A percentile compares a stretch with the other conserved stretches of the same genome.
phyloP scores from a whole-genome alignment of 2,888 invertebrate species.

The Thumatha senex region DNA sequence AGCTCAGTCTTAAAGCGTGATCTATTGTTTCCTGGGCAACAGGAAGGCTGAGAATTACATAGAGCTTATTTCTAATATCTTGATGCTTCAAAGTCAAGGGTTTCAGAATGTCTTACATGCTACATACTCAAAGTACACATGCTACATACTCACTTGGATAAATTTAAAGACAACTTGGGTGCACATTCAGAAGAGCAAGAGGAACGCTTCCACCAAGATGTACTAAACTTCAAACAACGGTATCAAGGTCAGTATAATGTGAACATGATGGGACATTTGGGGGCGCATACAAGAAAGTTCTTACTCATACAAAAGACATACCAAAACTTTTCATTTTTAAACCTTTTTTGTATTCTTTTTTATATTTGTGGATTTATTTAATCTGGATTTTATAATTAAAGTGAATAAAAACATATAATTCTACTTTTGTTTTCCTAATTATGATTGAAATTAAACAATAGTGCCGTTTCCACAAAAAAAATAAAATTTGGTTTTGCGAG shows the following conservation, averaged over 20 bases:
- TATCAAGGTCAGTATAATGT: no score
- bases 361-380: no score
- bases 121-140: constrained; percentile 12
- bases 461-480: no score
- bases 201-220: constrained; percentile 14
- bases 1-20: constrained; percentile 22
- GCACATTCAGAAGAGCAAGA: constrained; percentile 17
- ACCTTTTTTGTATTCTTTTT: no score
- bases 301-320: no score
- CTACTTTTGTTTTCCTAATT: no score
- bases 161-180: constrained; percentile 28
- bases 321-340: no score
- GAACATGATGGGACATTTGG: no score
- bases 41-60: constrained; percentile 20
- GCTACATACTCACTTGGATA: constrained; percentile 25
- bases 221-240: neutral
- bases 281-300: neutral
- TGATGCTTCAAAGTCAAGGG: constrained; percentile 4
- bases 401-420: no score
- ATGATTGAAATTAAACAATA: no score
- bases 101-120: constrained; percentile 10
- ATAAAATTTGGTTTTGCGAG: no score
- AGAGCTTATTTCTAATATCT: constrained; percentile 15
- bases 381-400: no score
- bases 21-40: constrained; percentile 23